Evolutionary conservation across 2,797 vertebrate genomes (phyloP), one percentile per base, ranked within the genome.

Genomic region (Hippoglossus hippoglossus): DNA sequence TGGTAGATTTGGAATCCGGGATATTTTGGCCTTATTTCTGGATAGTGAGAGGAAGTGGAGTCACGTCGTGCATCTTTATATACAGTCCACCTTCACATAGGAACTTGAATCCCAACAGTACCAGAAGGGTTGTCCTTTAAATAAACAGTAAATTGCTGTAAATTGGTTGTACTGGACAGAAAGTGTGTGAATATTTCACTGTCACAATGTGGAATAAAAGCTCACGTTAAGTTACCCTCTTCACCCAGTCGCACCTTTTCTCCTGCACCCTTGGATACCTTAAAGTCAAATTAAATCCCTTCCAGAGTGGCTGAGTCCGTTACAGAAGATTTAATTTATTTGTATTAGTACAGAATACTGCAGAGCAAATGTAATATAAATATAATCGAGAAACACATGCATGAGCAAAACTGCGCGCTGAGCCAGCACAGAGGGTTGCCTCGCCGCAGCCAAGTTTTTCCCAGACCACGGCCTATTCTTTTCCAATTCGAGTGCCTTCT

Each of bases 391-490:
- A 67, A 68, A 46, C 51, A 54, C 54, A 24, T 72, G 86, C 63
- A 39, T 51, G 50, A 85, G 57, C 12, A 60, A 63, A 51, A 50
- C 18, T 63, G 47, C 18, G 44, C 63, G 67, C 46, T 1, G 5
- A 81, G 82, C 88, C 73, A 75, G 81, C 47, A 77, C 73, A 78
- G 60, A 82, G 75, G 59, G 79, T 63, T 75, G 60, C 59, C 64
- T 44, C 22, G 71, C 72, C 41, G 55, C 57, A 72, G 79, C 76
- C 89, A 89, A 67, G 68, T 67, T 87, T 83, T 83, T 82, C 52
- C 65, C 73, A 75, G 69, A 83, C 63, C 57, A 28, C 50, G 39
- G 71, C 60, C 66, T 72, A 72, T 79, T 79, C 72, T 82, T 73
- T 73, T 81, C 75, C 51, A 21, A 51, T 73, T 74, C 62, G 24